Evolutionary conservation across 2,888 invertebrate genomes (phyloP), one percentile per base, ranked within the genome.

Genomic region (Machimus atricapillus): DNA sequence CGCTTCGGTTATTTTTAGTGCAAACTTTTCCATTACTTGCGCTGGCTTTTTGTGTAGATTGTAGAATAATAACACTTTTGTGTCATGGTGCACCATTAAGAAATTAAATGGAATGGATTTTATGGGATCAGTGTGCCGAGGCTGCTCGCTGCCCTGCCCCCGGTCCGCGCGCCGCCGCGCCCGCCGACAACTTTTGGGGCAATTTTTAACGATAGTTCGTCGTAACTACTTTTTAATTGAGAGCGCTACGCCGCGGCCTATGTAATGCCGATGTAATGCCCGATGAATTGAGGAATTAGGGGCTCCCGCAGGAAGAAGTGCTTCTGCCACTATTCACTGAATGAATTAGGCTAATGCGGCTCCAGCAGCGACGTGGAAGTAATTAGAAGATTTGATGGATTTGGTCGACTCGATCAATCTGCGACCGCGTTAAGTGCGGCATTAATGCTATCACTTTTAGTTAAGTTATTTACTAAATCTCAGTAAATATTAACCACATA

Each of bases 41-140:
- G 9, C 23, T 46, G n/a, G 52, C 19, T 79, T 37, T 79, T 79
- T 79, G 19, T 37, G 23, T 40, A 27, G 27, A 79, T 12, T 37
- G 23, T 40, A 27, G 27, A 79, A 34, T 82, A 82, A 82, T 56
- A 82, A 82, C 31, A 56, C 27, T 56, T 82, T 56, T 82, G 56
- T 82, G 82, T 58, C 82, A 82, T 31, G 82, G 82, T 82, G 9
- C 82, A 34, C 82, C 56, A 82, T 82, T 56, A 82, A 82, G 82
- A 82, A 82, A 82, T 82, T 82, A 82, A 82, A 82, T 58, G 31
- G 58, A 56, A 82, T 34, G 37, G 82, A 82, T 82, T 82, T 58
- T 82, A 46, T 19, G 46, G 79, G 43, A 76, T 40, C 78, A 78
- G 40, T 40, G n/a, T n/a, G 76, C 16, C 40, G 34, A 34, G 27